Percentiles rank a stretch among this genome's conserved stretches.
These are phyloP conservation scores for Cebus imitator DNA, from an alignment of 2,113 vertebrate genomes.

Conservation along the genomic window DNA sequence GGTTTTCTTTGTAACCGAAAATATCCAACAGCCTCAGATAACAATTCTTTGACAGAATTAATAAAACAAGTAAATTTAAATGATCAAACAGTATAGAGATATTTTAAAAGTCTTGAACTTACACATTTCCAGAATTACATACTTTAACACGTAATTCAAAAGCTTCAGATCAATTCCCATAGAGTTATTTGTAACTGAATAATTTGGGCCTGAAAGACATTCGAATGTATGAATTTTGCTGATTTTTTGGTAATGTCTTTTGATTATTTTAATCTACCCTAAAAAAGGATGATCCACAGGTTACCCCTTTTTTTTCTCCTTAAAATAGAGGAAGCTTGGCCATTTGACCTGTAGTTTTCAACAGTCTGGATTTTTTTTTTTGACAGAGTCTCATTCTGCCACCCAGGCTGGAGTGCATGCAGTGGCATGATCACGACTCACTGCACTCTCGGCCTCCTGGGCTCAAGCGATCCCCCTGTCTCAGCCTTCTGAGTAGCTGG, in stretches of 20 bases:
- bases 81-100: background rate
- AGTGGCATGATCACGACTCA: no score
- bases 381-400: no score
- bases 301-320: background rate
- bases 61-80: background rate
- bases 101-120: constrained; percentile 20
- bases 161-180: background rate
- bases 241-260: background rate
- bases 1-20: background rate
- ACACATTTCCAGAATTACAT: background rate
- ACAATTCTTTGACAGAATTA: background rate
- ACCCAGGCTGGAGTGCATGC: no score
- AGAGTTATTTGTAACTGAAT: background rate
- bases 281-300: background rate
- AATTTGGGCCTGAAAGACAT: background rate
- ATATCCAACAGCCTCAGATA: background rate
- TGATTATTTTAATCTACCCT: background rate
- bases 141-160: background rate
- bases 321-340: background rate
- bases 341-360: background rate
- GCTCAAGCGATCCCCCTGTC: no score
- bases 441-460: no score
- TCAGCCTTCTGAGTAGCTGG: no score
- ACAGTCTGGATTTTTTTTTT: background rate
- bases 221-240: background rate